Conservation (phyloP, 2,888 invertebrate genomes). For the Therioaphis trifolii region DNA sequence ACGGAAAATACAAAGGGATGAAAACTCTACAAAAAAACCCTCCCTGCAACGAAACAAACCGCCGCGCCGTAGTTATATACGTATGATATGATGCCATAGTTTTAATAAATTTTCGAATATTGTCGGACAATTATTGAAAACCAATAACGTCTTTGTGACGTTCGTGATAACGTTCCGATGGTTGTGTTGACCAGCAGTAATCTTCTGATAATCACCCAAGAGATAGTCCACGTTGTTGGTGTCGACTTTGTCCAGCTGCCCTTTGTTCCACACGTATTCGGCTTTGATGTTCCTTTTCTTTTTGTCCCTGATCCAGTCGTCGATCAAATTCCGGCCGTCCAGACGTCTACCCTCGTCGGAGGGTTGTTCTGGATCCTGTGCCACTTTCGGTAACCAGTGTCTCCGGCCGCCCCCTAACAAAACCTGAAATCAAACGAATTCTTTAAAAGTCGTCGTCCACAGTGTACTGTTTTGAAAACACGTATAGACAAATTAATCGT, state of each 20-base stretch:
- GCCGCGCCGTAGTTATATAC: too few species aligned
- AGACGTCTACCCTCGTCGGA: constrained; percentile 79
- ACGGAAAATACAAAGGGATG: too few species aligned
- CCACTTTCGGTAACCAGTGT: constrained; percentile 80
- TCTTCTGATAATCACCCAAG: constrained; percentile 73
- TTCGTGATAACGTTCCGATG: too few species aligned
- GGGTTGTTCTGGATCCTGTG: constrained; percentile 77
- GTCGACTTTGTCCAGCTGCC: constrained; percentile 78
- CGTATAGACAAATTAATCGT: too few species aligned
- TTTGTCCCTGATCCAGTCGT: constrained; percentile 83
- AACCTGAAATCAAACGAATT: constrained; percentile 72
- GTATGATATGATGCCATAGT: too few species aligned
- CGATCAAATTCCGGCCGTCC: constrained; percentile 82
- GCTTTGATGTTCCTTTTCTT: constrained; percentile 76
- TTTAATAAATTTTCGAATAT: too few species aligned
- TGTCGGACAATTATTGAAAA: too few species aligned
- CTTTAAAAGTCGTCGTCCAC: neutral
- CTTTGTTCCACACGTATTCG: constrained; percentile 80
- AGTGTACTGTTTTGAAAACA: too few species aligned
- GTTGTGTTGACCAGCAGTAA: too few species aligned
- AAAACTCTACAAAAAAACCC: too few species aligned
- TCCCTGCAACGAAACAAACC: too few species aligned
- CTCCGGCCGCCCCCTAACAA: constrained; percentile 82
- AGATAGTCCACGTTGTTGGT: constrained; percentile 79
- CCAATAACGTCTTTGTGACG: too few species aligned